Conservation (phyloP, 2,888 invertebrate species). For the Cheilosia variabilis region DNA sequence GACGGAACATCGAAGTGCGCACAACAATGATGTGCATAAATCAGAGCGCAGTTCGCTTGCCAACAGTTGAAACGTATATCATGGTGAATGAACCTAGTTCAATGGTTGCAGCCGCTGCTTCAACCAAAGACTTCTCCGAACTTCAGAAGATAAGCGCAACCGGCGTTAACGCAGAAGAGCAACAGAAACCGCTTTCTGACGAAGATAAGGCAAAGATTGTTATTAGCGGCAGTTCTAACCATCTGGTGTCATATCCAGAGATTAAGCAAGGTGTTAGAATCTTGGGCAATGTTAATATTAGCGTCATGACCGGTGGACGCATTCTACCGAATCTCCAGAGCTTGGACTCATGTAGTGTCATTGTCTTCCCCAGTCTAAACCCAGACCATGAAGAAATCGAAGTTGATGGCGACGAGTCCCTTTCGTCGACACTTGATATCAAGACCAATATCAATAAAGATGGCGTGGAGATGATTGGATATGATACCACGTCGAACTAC, state of each 20-base stretch:
- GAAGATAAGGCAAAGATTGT: conserved; percentile 77
- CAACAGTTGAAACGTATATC: conserved; percentile 83
- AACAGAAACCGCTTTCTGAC: conserved; percentile 24
- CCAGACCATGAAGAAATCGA: conserved; percentile 94
- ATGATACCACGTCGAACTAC: conserved; percentile 82
- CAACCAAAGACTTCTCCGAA: conserved; percentile 51
- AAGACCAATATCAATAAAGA: conserved; percentile 93
- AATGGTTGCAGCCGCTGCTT: conserved; percentile 52
- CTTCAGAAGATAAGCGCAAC: conserved; percentile 28
- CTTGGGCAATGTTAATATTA: conserved; percentile 93
- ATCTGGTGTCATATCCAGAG: conserved; percentile 83
- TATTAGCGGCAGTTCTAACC: conserved; percentile 81
- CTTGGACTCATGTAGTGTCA: conserved; percentile 96
- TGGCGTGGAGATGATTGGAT: conserved; percentile 87
- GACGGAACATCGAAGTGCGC: conserved; percentile 87
- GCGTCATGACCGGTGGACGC: conserved; percentile 84
- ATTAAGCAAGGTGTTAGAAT: conserved; percentile 90
- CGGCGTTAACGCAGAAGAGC: conserved; percentile 23
- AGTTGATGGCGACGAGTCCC: conserved; percentile 82
- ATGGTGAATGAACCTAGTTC: conserved; percentile 82
- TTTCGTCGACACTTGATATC: conserved; percentile 82
- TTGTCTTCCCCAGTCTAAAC: conserved; percentile 97
- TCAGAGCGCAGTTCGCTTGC: conserved; percentile 81
- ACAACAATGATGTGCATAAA: conserved; percentile 82
- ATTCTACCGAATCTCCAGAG: conserved; percentile 85